These are phyloP conservation scores for Drosophila koepferae DNA, from an alignment of 2,888 invertebrate genomes.

Conservation along the genomic window DNA sequence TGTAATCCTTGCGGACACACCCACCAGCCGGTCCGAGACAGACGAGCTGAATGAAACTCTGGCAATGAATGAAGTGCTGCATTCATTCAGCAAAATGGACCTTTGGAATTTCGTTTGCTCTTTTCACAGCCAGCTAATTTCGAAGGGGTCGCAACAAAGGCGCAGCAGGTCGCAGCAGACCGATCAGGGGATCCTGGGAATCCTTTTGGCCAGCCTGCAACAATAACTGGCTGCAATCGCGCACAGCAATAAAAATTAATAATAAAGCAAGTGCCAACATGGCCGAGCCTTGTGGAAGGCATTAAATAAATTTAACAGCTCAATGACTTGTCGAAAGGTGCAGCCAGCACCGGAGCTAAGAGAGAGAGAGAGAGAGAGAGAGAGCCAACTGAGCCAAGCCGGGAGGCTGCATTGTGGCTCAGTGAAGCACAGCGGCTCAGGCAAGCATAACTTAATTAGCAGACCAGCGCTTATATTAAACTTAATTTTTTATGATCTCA, in stretches of 20 bases:
- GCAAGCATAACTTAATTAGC: constrained; percentile 74
- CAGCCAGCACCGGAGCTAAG: constrained; percentile 7
- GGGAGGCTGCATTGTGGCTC: constrained; percentile 1
- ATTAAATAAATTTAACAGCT: constrained; percentile 81
- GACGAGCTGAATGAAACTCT: constrained; percentile 42
- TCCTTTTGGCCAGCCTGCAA: constrained; percentile 46
- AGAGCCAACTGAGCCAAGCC: background rate
- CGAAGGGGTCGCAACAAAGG: constrained; percentile 55
- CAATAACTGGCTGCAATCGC: constrained; percentile 61
- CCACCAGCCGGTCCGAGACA: constrained; percentile 38
- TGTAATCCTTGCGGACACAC: constrained; percentile 76
- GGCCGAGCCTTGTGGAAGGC: constrained; percentile 54
- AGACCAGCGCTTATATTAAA: constrained; percentile 59
- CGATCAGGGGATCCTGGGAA: constrained; percentile 69
- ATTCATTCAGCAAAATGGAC: constrained; percentile 60
- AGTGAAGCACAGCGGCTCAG: constrained; percentile 58
- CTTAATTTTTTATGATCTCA: constrained; percentile 60
- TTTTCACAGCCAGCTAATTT: constrained; percentile 28
- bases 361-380: background rate
- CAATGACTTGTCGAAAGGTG: constrained; percentile 79
- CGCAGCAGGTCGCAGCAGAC: constrained; percentile 57
- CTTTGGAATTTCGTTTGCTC: constrained; percentile 17
- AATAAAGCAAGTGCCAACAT: constrained; percentile 74
- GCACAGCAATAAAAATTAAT: constrained; percentile 70
- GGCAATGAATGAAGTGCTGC: constrained; percentile 55